phyloP scores from a whole-genome alignment of 1,140 invertebrate species.

The Battus philenor region DNA sequence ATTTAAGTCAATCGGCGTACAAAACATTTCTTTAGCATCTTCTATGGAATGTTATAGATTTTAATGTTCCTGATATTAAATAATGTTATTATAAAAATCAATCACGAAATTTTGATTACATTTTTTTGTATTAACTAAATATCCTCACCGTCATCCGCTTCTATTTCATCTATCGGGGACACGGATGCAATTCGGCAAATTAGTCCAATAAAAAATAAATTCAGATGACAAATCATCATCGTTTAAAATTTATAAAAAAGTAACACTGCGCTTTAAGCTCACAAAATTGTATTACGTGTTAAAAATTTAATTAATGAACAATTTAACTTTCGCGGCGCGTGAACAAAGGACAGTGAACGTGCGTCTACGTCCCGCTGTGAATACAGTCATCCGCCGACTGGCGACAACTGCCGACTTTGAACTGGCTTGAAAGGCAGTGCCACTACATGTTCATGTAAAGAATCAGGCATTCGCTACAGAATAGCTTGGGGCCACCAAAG shows the following conservation, averaged over 20 bases:
- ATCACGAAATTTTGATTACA: conserved; percentile 1
- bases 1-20: neutral
- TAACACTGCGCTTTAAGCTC: neutral
- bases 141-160: conserved; percentile 58
- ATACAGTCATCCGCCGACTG: conserved; percentile 33
- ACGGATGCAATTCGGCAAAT: conserved; percentile 52
- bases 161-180: conserved; percentile 54
- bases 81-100: neutral
- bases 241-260: conserved; percentile 14
- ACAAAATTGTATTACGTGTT: neutral
- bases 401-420: conserved; percentile 28
- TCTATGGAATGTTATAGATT: too few relatives aligned
- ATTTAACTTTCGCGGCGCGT: too few relatives aligned
- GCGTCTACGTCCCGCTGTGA: conserved; percentile 33
- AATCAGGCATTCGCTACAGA: conserved; percentile 19
- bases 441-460: conserved; percentile 23
- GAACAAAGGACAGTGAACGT: too few relatives aligned
- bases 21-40: neutral
- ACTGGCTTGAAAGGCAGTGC: conserved; percentile 18
- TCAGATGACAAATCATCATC: conserved; percentile 37
- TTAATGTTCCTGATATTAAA: neutral
- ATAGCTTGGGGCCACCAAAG: too few relatives aligned
- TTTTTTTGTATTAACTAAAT: conserved; percentile 9
- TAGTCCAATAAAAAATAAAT: conserved; percentile 50
- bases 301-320: neutral